These are phyloP conservation scores for Butorides virescens DNA, from an alignment of 2,113 vertebrate genomes.

Conservation along the genomic window DNA sequence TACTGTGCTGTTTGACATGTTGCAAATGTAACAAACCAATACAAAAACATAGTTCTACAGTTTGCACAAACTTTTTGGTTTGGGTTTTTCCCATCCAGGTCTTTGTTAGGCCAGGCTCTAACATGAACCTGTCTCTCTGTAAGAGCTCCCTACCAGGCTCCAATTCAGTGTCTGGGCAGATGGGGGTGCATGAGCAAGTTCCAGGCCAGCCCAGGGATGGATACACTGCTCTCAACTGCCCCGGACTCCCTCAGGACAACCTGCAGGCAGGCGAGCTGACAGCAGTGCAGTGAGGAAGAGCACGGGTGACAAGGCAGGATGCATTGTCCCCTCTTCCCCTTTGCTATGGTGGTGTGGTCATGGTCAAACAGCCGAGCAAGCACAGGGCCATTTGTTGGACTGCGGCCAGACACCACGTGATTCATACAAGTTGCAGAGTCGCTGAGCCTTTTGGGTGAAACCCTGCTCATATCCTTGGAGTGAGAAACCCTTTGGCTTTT, in stretches of 20 bases:
- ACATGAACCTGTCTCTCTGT: not conserved
- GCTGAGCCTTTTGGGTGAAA: not conserved
- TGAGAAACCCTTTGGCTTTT: not conserved
- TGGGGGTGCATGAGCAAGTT: not conserved
- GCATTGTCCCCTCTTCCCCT: not conserved
- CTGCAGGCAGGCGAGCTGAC: not conserved
- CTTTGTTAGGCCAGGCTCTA: not conserved
- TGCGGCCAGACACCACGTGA: not conserved
- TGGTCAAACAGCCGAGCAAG: not conserved
- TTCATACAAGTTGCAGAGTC: not conserved
- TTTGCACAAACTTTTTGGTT: not conserved
- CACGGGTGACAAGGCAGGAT: not conserved
- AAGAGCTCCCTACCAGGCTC: not conserved
- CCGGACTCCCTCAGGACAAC: not conserved
- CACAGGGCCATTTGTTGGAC: not conserved
- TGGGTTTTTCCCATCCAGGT: not conserved
- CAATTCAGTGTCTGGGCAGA: not conserved
- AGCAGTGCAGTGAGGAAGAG: not conserved
- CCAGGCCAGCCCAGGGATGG: not conserved
- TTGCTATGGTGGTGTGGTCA: not conserved
- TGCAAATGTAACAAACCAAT: not conserved
- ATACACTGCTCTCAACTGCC: not conserved
- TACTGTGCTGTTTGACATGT: not conserved
- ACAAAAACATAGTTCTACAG: not conserved
- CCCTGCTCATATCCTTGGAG: not conserved